These are phyloP conservation scores for Rhabditoides inermis DNA, from an alignment of 2,888 invertebrate species.

Conservation along the genomic window DNA sequence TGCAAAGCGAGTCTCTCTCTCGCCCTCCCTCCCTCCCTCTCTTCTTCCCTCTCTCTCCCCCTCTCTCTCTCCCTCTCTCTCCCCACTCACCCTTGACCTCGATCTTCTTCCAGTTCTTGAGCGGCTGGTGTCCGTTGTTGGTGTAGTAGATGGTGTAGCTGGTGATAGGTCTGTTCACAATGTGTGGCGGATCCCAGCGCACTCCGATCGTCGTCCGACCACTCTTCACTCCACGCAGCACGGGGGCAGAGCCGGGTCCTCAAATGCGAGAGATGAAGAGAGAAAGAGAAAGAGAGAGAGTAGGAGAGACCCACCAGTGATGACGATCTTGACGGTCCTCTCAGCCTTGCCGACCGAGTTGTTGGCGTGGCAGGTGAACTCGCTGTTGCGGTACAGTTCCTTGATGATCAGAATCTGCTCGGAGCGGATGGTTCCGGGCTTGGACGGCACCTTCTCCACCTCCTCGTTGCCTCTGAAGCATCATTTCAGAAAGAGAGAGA, in stretches of 20 bases:
- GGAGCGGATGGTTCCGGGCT: slow-evolving; percentile 13
- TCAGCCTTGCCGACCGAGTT: slow-evolving; percentile 38
- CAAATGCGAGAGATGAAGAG: background rate
- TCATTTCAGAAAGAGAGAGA: background rate
- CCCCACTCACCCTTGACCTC: slow-evolving; percentile 28
- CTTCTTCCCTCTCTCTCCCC: background rate
- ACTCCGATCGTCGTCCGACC: slow-evolving; percentile 31
- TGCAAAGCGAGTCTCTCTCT: slow-evolving; percentile 6
- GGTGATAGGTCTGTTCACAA: slow-evolving; percentile 47
- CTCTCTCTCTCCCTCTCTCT: background rate
- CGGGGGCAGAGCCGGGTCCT: slow-evolving; percentile 45
- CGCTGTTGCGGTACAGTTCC: slow-evolving; percentile 41
- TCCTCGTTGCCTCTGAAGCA: slow-evolving; percentile 29
- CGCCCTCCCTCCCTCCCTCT: background rate
- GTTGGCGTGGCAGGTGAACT: slow-evolving; percentile 46
- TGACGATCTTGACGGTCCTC: slow-evolving; percentile 36
- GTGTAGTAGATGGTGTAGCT: slow-evolving; percentile 51
- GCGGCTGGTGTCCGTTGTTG: slow-evolving; percentile 41
- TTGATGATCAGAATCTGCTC: slow-evolving; percentile 45
- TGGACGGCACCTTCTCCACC: slow-evolving; percentile 12
- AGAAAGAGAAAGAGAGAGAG: background rate
- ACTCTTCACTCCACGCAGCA: slow-evolving; percentile 33
- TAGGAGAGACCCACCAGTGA: slow-evolving; percentile 24
- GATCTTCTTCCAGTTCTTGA: slow-evolving; percentile 45
- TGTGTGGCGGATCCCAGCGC: slow-evolving; percentile 45